Percentiles rank a stretch among this genome's conserved stretches.
Evolutionary conservation across 2,113 vertebrate genomes (phyloP).

Genomic region (Ailurus styani): DNA sequence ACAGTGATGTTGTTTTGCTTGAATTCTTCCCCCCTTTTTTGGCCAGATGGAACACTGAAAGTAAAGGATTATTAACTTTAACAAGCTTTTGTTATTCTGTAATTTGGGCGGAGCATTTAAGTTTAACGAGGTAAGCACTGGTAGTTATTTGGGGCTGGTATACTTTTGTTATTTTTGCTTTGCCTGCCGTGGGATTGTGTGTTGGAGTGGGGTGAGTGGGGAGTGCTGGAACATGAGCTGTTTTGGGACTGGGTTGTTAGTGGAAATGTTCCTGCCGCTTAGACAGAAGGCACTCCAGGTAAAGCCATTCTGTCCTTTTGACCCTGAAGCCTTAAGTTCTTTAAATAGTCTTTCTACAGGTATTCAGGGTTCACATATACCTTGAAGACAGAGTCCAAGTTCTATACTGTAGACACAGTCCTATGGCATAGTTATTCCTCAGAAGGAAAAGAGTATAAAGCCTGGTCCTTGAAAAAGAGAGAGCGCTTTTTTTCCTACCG

Average conservation of each 20-base stretch:
- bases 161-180: slow-evolving; percentile 61
- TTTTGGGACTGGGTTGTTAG: slow-evolving; percentile 38
- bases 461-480: neutral
- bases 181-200: slow-evolving; percentile 48
- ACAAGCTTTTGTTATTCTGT: neutral
- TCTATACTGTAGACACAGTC: neutral
- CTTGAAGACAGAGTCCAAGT: neutral
- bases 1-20: neutral
- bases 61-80: neutral
- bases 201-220: slow-evolving; percentile 39
- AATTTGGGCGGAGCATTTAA: neutral
- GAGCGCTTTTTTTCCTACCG: neutral
- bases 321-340: neutral
- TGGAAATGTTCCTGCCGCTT: slow-evolving; percentile 11
- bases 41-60: neutral
- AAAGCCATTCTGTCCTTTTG: neutral
- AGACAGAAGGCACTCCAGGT: neutral
- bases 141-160: slow-evolving; percentile 33
- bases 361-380: neutral
- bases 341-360: neutral
- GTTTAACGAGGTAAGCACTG: neutral
- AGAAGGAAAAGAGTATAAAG: neutral
- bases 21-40: neutral
- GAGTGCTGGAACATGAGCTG: slow-evolving; percentile 52
- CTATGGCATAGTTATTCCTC: neutral